A percentile compares a stretch with the other conserved stretches of the same genome.
Conservation (phyloP, 1,140 invertebrate genomes). For the Aradophagus sp. region DNA sequence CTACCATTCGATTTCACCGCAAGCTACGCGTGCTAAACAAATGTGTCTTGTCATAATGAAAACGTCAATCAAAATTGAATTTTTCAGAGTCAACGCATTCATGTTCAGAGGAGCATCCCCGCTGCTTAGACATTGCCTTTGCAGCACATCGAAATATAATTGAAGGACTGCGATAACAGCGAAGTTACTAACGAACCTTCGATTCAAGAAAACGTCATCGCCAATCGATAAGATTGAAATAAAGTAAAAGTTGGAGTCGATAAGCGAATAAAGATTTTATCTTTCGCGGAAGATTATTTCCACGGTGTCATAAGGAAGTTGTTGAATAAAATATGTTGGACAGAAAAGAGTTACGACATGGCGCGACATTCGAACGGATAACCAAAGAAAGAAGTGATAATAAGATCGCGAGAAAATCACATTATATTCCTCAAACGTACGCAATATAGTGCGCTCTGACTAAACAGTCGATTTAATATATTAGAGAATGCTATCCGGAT, state of each 20-base stretch:
- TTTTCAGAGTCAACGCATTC: constrained; percentile 45
- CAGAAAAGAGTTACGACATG: too few relatives aligned
- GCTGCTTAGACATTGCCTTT: constrained; percentile 15
- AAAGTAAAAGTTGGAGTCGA: too few relatives aligned
- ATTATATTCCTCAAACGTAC: constrained; percentile 54
- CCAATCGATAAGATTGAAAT: too few relatives aligned
- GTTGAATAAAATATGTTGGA: too few relatives aligned
- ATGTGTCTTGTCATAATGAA: constrained; percentile 55
- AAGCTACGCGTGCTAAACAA: constrained; percentile 53
- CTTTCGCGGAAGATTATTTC: too few relatives aligned
- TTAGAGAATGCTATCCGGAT: constrained; percentile 55
- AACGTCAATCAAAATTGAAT: constrained; percentile 52
- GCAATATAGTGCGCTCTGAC: constrained; percentile 54
- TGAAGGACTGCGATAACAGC: constrained; percentile 21
- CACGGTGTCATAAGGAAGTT: too few relatives aligned
- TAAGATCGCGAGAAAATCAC: constrained; percentile 29
- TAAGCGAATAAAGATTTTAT: too few relatives aligned
- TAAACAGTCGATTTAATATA: constrained; percentile 60
- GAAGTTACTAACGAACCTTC: too few relatives aligned
- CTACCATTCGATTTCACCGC: constrained; percentile 49
- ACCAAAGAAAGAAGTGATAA: constrained; percentile 36
- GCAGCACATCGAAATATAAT: constrained; percentile 32
- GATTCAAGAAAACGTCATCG: too few relatives aligned
- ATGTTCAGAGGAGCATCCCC: constrained; percentile 39
- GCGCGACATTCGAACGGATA: too few relatives aligned